Evolutionary conservation across 2,797 vertebrate genomes (phyloP), one percentile per base, ranked within the genome.

Genomic region (Hyperoplus lanceolatus): DNA sequence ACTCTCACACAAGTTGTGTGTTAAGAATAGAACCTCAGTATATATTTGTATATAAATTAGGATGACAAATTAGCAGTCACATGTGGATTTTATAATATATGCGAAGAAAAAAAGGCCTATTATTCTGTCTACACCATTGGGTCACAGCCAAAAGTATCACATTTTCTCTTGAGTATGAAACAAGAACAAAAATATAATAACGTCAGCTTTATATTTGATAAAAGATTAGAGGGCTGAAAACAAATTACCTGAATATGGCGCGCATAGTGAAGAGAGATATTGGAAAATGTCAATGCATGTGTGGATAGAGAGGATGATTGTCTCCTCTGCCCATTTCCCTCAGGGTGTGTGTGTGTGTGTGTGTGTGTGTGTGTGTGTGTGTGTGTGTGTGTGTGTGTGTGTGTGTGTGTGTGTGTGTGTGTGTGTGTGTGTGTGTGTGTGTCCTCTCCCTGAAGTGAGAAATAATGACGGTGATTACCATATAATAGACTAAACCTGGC

Each of bases 381-480:
- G 55, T 15, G 36, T 72, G 54, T 73, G 56, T 65, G 69, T 64
- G 59, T 78, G 55, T 68, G 43, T 29, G 29, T 29, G 29, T 70
- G 50, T 70, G 53, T 62, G 67, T 61, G 29, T 29, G 29, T 29
- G 29, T 29, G 29, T 29, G 29, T 29, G 29, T 29, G 29, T 29
- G 29, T 29, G 29, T 29, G 29, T 29, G 29, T 29, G 29, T 29
- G 56, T 77, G 50, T 66, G 43, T 70, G 56, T 65, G 69, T 64
- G 59, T 78, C 49, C 64, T 77, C 48, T 68, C 18, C 59, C 72
- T 75, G 54, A 67, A 75, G 74, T 88, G 70, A 82, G 74, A 61
- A 83, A 83, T 87, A 87, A 85, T 86, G 70, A 81, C 41, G 50
- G 16, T 53, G n/a, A 90, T 90, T 87, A 85, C 58, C 74, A 87